Base-by-base conservation (phyloP, 2,888 invertebrate species). In the Melanotus villosus region DNA sequence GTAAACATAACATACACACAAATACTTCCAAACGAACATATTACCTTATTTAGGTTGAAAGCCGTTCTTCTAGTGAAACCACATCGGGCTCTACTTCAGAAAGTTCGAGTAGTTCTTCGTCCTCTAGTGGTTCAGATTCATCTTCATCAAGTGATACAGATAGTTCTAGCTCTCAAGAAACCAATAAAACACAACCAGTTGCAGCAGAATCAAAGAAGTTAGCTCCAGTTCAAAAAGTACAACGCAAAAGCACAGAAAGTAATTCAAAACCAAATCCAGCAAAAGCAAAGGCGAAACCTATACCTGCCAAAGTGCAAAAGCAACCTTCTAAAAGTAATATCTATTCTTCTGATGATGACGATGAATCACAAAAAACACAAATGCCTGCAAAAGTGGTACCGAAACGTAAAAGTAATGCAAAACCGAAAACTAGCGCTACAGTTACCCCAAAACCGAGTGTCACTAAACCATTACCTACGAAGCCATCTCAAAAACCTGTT, bases 81-180 rank as follows among this genome's bases (percentile, higher is more conserved):
- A 89, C 89, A 76, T 90, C 92, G 26, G 91, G 88, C 4, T 52
- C 52, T 2, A 32, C 52, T 3, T 91, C 92, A 0, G 92, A 91
- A 75, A 92, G 89, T 77, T 87, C 89, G 0, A 86, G 90, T 0
- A 92, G 92, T 77, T 91, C 90, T 36, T 91, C 90, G 67, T 91
- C 91, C 0, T 90, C 89, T 63, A 91, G 90, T 70, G 90, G 89
- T 63, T 91, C 92, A 0, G 92, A 90, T 38, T 91, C 91, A 2
- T 91, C 89, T 0, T 90, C 89, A 1, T 90, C 90, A 36, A 91
- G 90, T 76, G 93, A 92, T 74, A 90, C 90, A 0, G 93, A 93
- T 72, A 91, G 92, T 0, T 91, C 91, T 0, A 86, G 87, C 1
- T 89, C 86, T 0, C 85, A 84, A 65, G 86, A 85, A 38, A 86